Percentiles rank a stretch among this genome's conserved stretches.
These are phyloP conservation scores for Cheirogaleus medius DNA, from an alignment of 2,113 vertebrate genomes.

Conservation along the genomic window DNA sequence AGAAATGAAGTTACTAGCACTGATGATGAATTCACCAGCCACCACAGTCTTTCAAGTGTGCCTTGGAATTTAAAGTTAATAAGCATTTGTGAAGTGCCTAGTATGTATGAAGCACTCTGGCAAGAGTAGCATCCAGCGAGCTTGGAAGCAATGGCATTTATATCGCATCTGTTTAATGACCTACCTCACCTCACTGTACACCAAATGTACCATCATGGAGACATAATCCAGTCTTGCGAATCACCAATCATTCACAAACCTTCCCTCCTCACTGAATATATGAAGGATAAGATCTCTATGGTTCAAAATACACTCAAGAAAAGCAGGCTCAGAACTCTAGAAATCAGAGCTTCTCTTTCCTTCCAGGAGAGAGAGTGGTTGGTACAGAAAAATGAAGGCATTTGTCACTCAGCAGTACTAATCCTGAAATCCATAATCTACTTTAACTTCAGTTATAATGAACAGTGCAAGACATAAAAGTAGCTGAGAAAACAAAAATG, in stretches of 20 bases:
- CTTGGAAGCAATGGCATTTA: background rate
- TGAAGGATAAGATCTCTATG: too few species aligned
- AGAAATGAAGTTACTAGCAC: background rate
- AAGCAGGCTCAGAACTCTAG: background rate
- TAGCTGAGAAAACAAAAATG: constrained; percentile 3
- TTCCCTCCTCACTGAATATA: background rate
- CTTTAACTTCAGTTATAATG: background rate
- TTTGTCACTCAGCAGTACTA: background rate
- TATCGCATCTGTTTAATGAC: background rate
- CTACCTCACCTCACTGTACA: background rate
- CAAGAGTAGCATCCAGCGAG: background rate
- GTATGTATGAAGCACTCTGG: background rate
- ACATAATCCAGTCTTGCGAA: too few species aligned
- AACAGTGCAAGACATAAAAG: background rate
- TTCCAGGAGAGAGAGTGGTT: background rate
- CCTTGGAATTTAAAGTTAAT: background rate
- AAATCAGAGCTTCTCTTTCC: background rate
- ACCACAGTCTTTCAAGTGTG: background rate
- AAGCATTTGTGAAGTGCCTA: background rate
- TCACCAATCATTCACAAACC: background rate
- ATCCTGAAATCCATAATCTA: background rate
- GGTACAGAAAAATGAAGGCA: background rate
- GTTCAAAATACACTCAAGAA: background rate
- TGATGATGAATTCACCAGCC: background rate
- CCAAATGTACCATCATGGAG: background rate